A percentile compares a stretch with the other conserved stretches of the same genome.
Evolutionary conservation across 2,888 invertebrate species (phyloP).

Genomic region (Masnerella sp.): DNA sequence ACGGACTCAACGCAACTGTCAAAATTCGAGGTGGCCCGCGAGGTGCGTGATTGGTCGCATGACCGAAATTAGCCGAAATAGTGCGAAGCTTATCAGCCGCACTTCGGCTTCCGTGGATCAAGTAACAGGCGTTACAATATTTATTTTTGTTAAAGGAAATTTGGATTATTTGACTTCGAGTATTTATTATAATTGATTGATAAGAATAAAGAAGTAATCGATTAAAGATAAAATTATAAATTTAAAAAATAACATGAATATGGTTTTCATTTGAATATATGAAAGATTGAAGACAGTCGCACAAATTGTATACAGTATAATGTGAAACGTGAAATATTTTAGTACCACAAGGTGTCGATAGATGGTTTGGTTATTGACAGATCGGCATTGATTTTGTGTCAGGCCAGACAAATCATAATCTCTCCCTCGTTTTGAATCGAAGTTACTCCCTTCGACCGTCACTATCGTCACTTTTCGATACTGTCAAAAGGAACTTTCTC

Average conservation of each 20-base stretch:
- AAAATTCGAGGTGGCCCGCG: too few relatives aligned
- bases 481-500: slow-evolving; percentile 54
- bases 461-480: slow-evolving; percentile 46
- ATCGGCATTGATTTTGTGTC: slow-evolving; percentile 63
- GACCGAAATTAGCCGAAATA: too few relatives aligned
- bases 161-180: too few relatives aligned
- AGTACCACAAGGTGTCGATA: slow-evolving; percentile 58
- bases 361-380: slow-evolving; percentile 60
- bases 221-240: too few relatives aligned
- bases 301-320: slow-evolving; percentile 14
- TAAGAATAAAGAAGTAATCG: too few relatives aligned
- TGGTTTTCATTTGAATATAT: neutral
- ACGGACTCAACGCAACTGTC: neutral
- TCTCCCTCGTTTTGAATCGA: slow-evolving; percentile 48
- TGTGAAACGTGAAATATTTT: slow-evolving; percentile 40
- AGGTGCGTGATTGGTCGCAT: too few relatives aligned
- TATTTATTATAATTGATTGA: too few relatives aligned
- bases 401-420: slow-evolving; percentile 61
- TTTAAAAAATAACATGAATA: neutral
- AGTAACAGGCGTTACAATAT: neutral
- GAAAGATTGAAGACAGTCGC: neutral
- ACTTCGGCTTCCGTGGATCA: too few relatives aligned
- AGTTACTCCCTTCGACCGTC: slow-evolving; percentile 43
- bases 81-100: too few relatives aligned
- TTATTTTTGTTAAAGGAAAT: too few relatives aligned